Evolutionary conservation across 1,140 invertebrate species (phyloP).

Genomic region (Nylanderia fulva): DNA sequence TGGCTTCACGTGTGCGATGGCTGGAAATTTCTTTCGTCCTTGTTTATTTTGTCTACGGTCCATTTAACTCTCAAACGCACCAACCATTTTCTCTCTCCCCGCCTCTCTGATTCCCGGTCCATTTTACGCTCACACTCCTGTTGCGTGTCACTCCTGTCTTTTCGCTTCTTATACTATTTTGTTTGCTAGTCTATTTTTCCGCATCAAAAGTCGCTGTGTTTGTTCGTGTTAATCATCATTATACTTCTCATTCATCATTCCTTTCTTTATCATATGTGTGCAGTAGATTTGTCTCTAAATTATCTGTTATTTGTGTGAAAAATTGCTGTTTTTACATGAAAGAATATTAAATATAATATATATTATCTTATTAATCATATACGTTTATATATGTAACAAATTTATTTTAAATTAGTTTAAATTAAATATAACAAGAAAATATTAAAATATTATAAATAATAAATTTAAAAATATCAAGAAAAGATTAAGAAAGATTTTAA

Average conservation of each 20-base stretch:
- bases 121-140: constrained; percentile 46
- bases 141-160: constrained; percentile 6
- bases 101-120: constrained; percentile 26
- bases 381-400: too few species aligned
- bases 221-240: background rate
- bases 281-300: background rate
- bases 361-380: too few species aligned
- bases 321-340: background rate
- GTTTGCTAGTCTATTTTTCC: constrained; percentile 21
- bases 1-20: background rate
- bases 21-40: constrained; percentile 35
- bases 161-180: too few species aligned
- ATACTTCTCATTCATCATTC: background rate
- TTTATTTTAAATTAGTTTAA: too few species aligned
- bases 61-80: constrained; percentile 79
- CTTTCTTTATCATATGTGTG: background rate
- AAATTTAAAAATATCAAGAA: background rate
- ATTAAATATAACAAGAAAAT: too few species aligned
- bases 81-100: constrained; percentile 66
- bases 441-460: too few species aligned
- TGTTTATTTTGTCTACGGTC: constrained; percentile 76
- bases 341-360: background rate
- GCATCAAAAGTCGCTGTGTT: background rate
- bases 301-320: background rate
- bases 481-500: constrained; percentile 1